phyloP scores from a whole-genome alignment of 2,888 invertebrate genomes.

The Drosophila aldrichi region DNA sequence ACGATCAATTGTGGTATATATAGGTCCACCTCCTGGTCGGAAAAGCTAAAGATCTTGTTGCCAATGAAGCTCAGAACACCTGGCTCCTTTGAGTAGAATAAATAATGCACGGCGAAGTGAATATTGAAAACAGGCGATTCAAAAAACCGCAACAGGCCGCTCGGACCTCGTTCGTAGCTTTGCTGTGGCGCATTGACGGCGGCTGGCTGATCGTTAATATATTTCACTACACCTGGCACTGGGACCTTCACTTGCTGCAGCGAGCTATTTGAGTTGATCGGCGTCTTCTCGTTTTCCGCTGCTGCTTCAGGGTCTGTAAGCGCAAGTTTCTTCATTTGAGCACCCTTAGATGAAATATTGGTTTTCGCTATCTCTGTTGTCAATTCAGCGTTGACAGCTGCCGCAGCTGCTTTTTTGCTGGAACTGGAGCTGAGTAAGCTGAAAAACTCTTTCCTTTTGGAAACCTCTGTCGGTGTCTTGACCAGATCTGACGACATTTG shows the following conservation, averaged over 20 bases:
- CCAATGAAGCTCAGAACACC: slow-evolving; percentile 99
- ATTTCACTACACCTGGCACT: slow-evolving; percentile 85
- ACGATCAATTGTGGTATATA: slow-evolving; percentile 99
- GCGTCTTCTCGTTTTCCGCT: slow-evolving; percentile 38
- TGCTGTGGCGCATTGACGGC: slow-evolving; percentile 62
- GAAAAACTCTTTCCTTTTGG: slow-evolving; percentile 85
- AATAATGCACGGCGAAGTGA: slow-evolving; percentile 98
- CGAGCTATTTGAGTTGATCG: slow-evolving; percentile 82
- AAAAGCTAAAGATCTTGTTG: slow-evolving; percentile 98
- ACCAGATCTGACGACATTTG: slow-evolving; percentile 63
- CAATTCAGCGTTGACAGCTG: slow-evolving; percentile 65
- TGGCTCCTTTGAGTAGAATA: slow-evolving; percentile 99
- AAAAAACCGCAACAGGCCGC: slow-evolving; percentile 89
- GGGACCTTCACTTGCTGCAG: slow-evolving; percentile 83
- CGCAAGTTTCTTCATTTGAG: slow-evolving; percentile 45
- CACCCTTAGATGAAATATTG: background rate
- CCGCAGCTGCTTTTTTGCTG: slow-evolving; percentile 82
- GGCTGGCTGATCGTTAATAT: slow-evolving; percentile 78
- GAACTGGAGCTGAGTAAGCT: slow-evolving; percentile 83
- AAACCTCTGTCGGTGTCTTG: slow-evolving; percentile 84
- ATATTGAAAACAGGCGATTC: slow-evolving; percentile 99
- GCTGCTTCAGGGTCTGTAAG: slow-evolving; percentile 1
- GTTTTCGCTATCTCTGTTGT: slow-evolving; percentile 22
- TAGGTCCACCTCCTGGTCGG: slow-evolving; percentile 96
- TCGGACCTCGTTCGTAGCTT: slow-evolving; percentile 82